Evolutionary conservation across 92 coral and sea anemone species (phyloP).

Genomic region (Phenganax subtilis): DNA sequence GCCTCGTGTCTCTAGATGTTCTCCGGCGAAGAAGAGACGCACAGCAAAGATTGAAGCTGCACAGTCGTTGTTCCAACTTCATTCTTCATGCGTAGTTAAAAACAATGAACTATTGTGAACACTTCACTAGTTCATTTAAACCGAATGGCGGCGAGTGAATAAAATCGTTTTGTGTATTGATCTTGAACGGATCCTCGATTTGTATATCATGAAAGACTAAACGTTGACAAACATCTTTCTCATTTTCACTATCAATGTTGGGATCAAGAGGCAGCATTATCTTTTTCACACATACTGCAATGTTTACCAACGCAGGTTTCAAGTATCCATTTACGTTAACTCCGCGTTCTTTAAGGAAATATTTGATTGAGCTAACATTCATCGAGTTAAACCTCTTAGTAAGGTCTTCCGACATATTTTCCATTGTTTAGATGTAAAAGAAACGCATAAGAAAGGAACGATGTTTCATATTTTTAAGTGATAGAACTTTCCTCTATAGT

Average conservation of each 20-base stretch:
- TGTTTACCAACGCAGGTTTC: slow-evolving; percentile 39
- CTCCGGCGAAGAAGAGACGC: too few species aligned
- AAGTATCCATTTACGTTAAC: slow-evolving; percentile 34
- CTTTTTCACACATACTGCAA: slow-evolving; percentile 35
- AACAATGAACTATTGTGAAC: too few species aligned
- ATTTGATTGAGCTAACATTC: slow-evolving; percentile 23
- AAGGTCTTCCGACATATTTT: not conserved
- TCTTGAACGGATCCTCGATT: slow-evolving; percentile 23
- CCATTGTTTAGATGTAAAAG: not conserved
- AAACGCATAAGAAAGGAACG: not conserved
- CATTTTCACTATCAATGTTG: slow-evolving; percentile 18
- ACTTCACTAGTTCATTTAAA: slow-evolving; percentile 29
- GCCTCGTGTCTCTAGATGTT: too few species aligned
- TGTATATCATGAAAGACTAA: slow-evolving; percentile 45
- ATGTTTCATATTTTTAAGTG: not conserved
- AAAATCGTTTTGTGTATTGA: not conserved
- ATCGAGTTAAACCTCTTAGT: not conserved
- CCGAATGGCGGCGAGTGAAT: slow-evolving; percentile 51
- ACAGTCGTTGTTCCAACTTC: too few species aligned
- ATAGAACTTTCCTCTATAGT: not conserved
- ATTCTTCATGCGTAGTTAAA: too few species aligned
- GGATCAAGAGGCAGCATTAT: slow-evolving; percentile 43
- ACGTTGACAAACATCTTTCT: not conserved
- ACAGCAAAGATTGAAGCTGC: too few species aligned
- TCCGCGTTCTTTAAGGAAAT: slow-evolving; percentile 38